Evolutionary conservation across 2,113 vertebrate species (phyloP), one percentile per base, ranked within the genome.

Genomic region (Ameiurus melas): DNA sequence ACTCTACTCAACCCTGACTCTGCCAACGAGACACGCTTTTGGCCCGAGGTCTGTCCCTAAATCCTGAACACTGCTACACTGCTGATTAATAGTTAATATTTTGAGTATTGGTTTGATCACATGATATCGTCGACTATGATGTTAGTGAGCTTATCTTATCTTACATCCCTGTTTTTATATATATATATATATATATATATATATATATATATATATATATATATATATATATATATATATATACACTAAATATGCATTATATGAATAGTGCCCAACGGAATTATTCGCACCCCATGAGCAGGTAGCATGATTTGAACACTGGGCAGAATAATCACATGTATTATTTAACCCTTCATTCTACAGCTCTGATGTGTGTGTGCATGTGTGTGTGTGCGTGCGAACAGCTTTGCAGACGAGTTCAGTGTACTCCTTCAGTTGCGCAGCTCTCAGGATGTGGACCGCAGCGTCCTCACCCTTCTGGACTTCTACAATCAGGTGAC

Each of bases 361-460:
- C 30, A 3, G 16, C 16, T 55, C 27, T 55, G 77, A 57, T 19
- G 20, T 73, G 53, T 75, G 75, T 87, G 64, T 84, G 43, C 78
- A 58, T 70, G 51, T 83, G 64, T 84, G 43, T 83, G 66, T 70
- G 51, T 83, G 78, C 82, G 71, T 87, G 27, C 33, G 70, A 20
- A 22, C 85, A 97, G 96, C 89, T 97, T 97, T 94, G 92, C 94
- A 7, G 96, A 96, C 0, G 95, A 96, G 91, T 94, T 96, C 91
- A 96, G 95, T 0, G 55, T 97, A 75, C 90, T 96, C 90, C 83
- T 97, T 91, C 95, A 94, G 91, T 87, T 97, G 62, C 93, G 93
- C 33, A 95, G 95, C 89, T 90, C 92, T 0, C 94, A 96, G 93
- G 82, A 88, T 81, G 94, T 95, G 88, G 95, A 97, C 83, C 94